Evolutionary conservation across 2,888 invertebrate genomes (phyloP).

Genomic region (Tetrapedia diversipes): DNA sequence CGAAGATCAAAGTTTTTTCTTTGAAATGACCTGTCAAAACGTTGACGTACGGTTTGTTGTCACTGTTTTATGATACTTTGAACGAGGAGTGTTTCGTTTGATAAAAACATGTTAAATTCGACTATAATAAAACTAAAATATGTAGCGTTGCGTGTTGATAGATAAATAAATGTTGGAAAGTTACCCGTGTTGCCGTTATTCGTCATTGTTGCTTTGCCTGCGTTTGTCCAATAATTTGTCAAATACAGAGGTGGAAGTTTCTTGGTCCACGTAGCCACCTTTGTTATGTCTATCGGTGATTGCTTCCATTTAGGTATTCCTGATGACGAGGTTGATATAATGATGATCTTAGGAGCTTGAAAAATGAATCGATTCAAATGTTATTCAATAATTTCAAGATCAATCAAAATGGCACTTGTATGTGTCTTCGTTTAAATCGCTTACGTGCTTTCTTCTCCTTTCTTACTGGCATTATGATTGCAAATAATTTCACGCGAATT

Average conservation of each 20-base stretch:
- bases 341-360: not conserved
- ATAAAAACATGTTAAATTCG: too few relatives aligned
- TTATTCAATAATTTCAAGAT: not conserved
- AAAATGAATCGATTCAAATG: not conserved
- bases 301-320: constrained; percentile 77
- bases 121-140: too few relatives aligned
- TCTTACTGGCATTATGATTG: not conserved
- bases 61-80: too few relatives aligned
- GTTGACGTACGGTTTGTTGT: too few relatives aligned
- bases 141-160: too few relatives aligned
- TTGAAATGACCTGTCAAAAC: too few relatives aligned
- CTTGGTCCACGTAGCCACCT: constrained; percentile 59
- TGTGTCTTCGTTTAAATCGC: not conserved
- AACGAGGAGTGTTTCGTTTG: too few relatives aligned
- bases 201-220: constrained; percentile 66
- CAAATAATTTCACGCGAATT: not conserved
- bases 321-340: constrained; percentile 69
- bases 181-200: constrained; percentile 75
- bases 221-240: constrained; percentile 67
- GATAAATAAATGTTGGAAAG: not conserved
- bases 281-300: constrained; percentile 73
- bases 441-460: constrained; percentile 7
- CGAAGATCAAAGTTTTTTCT: too few relatives aligned
- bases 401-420: too few relatives aligned
- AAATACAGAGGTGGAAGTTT: constrained; percentile 68